Percentiles rank a stretch among this genome's conserved stretches.
phyloP scores from a whole-genome alignment of 2,888 invertebrate species.

The Digitonthophagus gazella region DNA sequence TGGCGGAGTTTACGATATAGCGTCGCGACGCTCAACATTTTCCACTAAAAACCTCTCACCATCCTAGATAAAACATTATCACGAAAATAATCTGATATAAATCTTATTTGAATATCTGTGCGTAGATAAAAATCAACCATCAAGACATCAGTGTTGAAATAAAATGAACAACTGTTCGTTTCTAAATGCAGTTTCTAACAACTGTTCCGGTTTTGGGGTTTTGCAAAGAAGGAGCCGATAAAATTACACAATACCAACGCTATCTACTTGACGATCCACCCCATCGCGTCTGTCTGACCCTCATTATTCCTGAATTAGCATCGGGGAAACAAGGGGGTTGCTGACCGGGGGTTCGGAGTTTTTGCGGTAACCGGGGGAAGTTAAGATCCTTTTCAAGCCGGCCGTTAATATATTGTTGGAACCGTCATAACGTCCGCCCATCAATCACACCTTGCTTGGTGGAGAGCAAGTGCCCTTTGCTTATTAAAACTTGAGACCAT shows the following conservation, averaged over 20 bases:
- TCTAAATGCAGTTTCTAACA: conserved; percentile 11
- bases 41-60: neutral
- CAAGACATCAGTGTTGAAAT: conserved; percentile 31
- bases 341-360: conserved; percentile 17
- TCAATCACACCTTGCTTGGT: conserved; percentile 39
- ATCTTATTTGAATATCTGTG: conserved; percentile 14
- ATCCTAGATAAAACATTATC: no score
- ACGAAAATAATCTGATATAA: neutral
- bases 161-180: conserved; percentile 45
- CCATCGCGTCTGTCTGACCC: conserved; percentile 39
- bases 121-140: conserved; percentile 24
- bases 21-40: neutral
- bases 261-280: neutral
- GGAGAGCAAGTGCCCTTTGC: conserved; percentile 35
- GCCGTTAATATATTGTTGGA: conserved; percentile 40
- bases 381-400: conserved; percentile 34
- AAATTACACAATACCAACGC: conserved; percentile 41
- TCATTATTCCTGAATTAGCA: conserved; percentile 43
- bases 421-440: conserved; percentile 42
- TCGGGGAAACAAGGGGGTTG: conserved; percentile 30
- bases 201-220: neutral
- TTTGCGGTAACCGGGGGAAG: neutral
- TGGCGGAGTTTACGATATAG: conserved; percentile 4
- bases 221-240: conserved; percentile 42
- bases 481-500: conserved; percentile 43